Evolutionary conservation across 2,888 invertebrate species (phyloP), one percentile per base, ranked within the genome.

Genomic region (Hypena proboscidalis): DNA sequence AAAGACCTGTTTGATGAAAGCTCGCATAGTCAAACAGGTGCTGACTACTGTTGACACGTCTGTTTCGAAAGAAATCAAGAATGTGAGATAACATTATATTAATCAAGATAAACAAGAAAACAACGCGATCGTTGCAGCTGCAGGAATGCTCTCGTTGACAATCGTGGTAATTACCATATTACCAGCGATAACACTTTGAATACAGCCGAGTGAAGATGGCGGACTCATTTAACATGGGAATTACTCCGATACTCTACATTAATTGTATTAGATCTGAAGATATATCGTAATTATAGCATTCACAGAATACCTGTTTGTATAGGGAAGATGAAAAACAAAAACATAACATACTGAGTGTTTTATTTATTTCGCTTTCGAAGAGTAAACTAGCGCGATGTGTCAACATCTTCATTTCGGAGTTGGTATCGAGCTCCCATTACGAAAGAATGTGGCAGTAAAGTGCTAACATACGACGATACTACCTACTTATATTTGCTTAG

Each of bases 131-230:
- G 39, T 22, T 30, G 19, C 21, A 26, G 26, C 36, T 32, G 41
- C 34, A 27, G 53, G 39, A n/a, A n/a, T n/a, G n/a, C n/a, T n/a
- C n/a, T 50, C 40, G 30, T 39, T 46, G 47, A 55, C 44, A 47
- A 58, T 62, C 49, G 51, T 40, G 27, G 30, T 53, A 56, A 62
- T 62, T 51, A 51, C 38, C 33, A 51, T 46, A 47, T 45, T 38
- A 43, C 23, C 38, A 54, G 48, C 41, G 45, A 48, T 38, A 37
- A 53, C 37, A 33, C 22, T 42, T 35, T 42, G 31, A 51, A 41
- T 48, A 42, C 44, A 27, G 13, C 40, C 27, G 37, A 47, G 43
- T 44, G 43, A 52, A 40, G 36, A 31, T 27, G 42, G 34, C 34
- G 20, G 34, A 60, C 43, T 40, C 39, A 4, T 36, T 40, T 41